Conservation (phyloP, 2,113 vertebrate genomes). For the Pitta sordida region DNA sequence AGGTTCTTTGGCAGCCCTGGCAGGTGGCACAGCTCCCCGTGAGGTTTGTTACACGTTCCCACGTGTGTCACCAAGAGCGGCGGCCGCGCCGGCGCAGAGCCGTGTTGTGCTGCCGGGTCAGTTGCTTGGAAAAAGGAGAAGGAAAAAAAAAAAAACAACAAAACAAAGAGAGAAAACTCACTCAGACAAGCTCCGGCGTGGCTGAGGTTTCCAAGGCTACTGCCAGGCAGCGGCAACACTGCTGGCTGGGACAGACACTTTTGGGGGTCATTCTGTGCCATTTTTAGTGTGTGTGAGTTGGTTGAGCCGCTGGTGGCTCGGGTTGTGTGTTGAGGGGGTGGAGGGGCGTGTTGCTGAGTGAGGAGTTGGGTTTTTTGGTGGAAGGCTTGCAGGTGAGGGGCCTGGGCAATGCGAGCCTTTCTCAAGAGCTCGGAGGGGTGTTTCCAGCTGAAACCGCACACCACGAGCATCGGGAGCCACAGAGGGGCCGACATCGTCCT, state of each 20-base stretch:
- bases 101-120: neutral
- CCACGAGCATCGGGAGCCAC: conserved; percentile 69
- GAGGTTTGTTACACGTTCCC: accelerated
- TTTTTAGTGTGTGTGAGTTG: accelerated
- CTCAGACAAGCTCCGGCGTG: accelerated
- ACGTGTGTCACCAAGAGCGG: accelerated
- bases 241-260: accelerated
- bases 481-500: conserved; percentile 73
- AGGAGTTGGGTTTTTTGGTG: neutral
- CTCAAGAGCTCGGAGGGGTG: conserved; percentile 67
- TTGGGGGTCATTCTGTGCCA: neutral
- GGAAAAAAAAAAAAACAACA: neutral
- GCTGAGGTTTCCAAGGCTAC: conserved; percentile 10
- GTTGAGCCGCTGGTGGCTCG: accelerated
- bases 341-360: neutral
- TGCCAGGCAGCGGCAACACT: neutral
- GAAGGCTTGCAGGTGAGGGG: neutral
- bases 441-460: conserved; percentile 68
- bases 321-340: accelerated
- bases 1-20: neutral
- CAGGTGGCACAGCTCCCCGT: neutral
- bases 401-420: conserved; percentile 68
- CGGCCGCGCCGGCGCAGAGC: accelerated
- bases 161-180: neutral
- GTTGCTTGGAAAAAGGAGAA: neutral